Evolutionary conservation across 2,113 vertebrate genomes (phyloP), one percentile per base, ranked within the genome.

Genomic region (Suncus etruscus): DNA sequence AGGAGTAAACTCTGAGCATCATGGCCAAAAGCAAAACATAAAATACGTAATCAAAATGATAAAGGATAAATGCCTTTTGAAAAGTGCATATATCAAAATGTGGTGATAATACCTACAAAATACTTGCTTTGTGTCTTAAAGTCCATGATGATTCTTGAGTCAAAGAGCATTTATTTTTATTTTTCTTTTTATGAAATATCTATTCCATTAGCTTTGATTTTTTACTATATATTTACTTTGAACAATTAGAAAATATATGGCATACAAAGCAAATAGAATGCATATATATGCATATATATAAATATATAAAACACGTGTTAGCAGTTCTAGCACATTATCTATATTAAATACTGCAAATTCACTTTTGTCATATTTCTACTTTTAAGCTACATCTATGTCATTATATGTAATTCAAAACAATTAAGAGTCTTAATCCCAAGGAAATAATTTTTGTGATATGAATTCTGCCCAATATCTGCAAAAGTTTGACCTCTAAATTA

Each of bases 351-450:
- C 5, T 18, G 1, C 4, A 84, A 51, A 29, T n/a, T 66, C 27
- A 65, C 69, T 73, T 32, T 78, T 31, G 3, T 47, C 50, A 92
- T 9, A n/a, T 32, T 63, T 58, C 50, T n/a, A 6, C 1, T 72
- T 29, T 81, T 78, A 29, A 32, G 7, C 24, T 86, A 2, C 31
- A 87, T 63, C 48, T 68, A 8, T 48, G 12, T 88, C 58, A 54
- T 61, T 73, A 8, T 69, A 27, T 65, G 61, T 86, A 51, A 80
- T 83, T 94, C 27, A 47, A 9, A 90, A 63, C 39, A 73, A 20
- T 31, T 50, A 3, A 47, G 89, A 77, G 4, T 63, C 1, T 11
- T 47, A 27, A 48, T 22, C 3, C 68, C 16, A 82, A 73, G 15
- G 3, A 88, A 39, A 2, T 83, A 14, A 61, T 91, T 75, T 81